Percentiles rank a stretch among this genome's conserved stretches.
Conservation (phyloP, 2,888 invertebrate genomes). For the Nemapogon koenigi region DNA sequence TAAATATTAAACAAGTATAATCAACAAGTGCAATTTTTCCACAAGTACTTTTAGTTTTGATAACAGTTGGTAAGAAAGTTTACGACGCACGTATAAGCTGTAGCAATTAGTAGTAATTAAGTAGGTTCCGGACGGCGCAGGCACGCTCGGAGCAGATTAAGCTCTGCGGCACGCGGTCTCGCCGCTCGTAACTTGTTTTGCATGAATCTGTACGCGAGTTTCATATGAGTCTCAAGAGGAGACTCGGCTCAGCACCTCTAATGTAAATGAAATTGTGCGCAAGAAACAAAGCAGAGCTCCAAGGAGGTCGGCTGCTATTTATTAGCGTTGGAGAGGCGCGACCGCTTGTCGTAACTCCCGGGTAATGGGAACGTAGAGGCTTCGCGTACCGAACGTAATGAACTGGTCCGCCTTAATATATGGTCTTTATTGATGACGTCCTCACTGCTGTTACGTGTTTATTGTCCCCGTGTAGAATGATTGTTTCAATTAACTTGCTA, state of each 20-base stretch:
- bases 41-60: slow-evolving; percentile 38
- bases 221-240: slow-evolving; percentile 51
- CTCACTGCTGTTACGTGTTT: slow-evolving; percentile 36
- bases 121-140: slow-evolving; percentile 38
- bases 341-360: slow-evolving; percentile 34
- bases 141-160: slow-evolving; percentile 42
- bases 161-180: slow-evolving; percentile 42
- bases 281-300: slow-evolving; percentile 55
- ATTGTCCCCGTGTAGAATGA: slow-evolving; percentile 39
- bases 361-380: slow-evolving; percentile 55
- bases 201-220: slow-evolving; percentile 56
- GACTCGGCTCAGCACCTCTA: slow-evolving; percentile 50
- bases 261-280: slow-evolving; percentile 63
- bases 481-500: slow-evolving; percentile 39
- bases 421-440: slow-evolving; percentile 56
- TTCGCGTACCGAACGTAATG: slow-evolving; percentile 40
- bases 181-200: slow-evolving; percentile 52
- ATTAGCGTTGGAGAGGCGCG: slow-evolving; percentile 47
- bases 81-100: slow-evolving; percentile 49
- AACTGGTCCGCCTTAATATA: slow-evolving; percentile 53
- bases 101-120: slow-evolving; percentile 59
- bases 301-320: slow-evolving; percentile 40
- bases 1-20: too few species aligned
- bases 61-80: slow-evolving; percentile 39
- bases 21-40: too few species aligned